These are phyloP conservation scores for Acropternis orthonyx DNA, from an alignment of 2,797 vertebrate species.

Conservation along the genomic window DNA sequence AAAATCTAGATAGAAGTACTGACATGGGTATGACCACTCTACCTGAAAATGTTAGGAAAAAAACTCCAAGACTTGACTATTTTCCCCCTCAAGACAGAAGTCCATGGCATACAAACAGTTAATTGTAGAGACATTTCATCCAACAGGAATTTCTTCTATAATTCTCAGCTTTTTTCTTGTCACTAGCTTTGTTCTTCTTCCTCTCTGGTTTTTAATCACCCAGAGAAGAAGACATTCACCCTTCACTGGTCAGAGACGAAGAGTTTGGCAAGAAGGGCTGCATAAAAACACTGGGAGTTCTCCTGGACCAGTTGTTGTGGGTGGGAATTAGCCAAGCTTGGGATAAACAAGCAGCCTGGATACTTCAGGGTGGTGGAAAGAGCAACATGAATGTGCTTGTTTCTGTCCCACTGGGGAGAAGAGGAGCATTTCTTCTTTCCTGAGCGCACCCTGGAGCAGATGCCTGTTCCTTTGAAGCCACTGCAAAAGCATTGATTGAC, in stretches of 20 bases:
- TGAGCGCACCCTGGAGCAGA: neutral
- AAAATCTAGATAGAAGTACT: neutral
- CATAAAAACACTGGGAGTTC: fast-evolving
- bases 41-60: neutral
- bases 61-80: neutral
- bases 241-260: neutral
- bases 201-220: neutral
- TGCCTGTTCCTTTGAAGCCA: neutral
- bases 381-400: fast-evolving
- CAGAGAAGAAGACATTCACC: neutral
- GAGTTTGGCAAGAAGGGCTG: neutral
- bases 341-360: neutral
- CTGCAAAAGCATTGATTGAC: neutral
- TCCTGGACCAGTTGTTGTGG: neutral
- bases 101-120: neutral
- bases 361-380: neutral
- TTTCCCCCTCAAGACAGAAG: neutral
- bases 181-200: neutral
- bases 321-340: neutral
- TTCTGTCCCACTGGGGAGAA: neutral
- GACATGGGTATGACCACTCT: neutral
- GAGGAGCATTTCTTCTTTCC: neutral
- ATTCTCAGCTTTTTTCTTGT: neutral
- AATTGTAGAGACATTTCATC: neutral
- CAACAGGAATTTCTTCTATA: neutral